Evolutionary conservation across 2,888 invertebrate species (phyloP).

Genomic region (Sialis fuliginosa): DNA sequence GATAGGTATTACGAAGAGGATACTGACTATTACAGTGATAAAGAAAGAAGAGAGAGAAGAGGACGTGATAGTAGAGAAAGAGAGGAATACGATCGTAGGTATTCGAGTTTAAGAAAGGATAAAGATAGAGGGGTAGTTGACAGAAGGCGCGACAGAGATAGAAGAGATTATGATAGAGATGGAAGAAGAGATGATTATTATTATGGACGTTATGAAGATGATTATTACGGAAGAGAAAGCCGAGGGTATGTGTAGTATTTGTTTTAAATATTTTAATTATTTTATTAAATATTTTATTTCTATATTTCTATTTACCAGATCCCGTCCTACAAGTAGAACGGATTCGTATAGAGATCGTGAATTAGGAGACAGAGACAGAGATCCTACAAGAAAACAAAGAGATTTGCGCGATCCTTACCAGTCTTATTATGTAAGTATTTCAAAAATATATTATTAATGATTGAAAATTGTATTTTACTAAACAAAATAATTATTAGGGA

Average conservation of each 20-base stretch:
- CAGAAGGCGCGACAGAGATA: constrained; percentile 21
- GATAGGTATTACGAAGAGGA: constrained; percentile 44
- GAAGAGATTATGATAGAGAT: constrained; percentile 25
- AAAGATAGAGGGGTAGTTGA: constrained; percentile 19
- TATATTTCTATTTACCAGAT: constrained; percentile 9
- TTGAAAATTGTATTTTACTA: neutral
- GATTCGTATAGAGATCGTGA: constrained; percentile 21
- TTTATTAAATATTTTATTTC: neutral
- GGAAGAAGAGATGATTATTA: constrained; percentile 18
- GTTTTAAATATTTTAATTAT: neutral
- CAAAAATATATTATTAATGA: neutral
- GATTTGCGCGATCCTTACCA: constrained; percentile 19
- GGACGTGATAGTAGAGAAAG: constrained; percentile 19
- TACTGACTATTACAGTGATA: constrained; percentile 49
- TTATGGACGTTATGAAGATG: constrained; percentile 21
- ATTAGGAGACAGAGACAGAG: constrained; percentile 18
- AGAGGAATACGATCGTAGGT: constrained; percentile 23
- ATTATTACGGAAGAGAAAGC: constrained; percentile 16
- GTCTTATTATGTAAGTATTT: constrained; percentile 19
- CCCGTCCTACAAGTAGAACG: constrained; percentile 24
- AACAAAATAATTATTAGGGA: constrained; percentile 13
- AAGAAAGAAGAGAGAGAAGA: constrained; percentile 33
- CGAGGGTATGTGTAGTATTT: constrained; percentile 6
- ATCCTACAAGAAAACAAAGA: constrained; percentile 20
- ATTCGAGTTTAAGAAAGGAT: constrained; percentile 20